Base-by-base conservation (phyloP, 2,888 invertebrate genomes). In the Tenthredo scrophulariae region DNA sequence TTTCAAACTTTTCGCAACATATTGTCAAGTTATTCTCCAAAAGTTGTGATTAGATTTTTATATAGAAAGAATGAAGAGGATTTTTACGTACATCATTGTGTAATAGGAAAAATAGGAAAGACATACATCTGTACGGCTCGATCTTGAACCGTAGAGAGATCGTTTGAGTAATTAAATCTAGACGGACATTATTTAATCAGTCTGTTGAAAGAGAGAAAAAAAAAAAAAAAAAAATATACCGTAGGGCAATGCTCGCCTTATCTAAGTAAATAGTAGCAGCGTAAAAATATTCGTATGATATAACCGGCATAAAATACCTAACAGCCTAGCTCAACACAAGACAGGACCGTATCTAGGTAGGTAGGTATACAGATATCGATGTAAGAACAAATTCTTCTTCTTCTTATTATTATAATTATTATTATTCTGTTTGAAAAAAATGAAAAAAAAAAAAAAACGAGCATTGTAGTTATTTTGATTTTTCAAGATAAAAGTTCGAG, bases 231-330 rank as follows among this genome's bases (percentile, higher is more conserved):
- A 46, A 15, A 70, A 62, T 10, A 62, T 10, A 62, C 37, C 58
- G 58, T 77, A 26, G 77, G 67, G 46, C 84, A 74, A 79, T 67
- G 84, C 67, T 79, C 77, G 65, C 77, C 77, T 84, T 84, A 84
- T 84, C 84, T 84, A 50, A 84, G 84, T 67, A 84, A 75, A 84
- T 79, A 84, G 84, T 77, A 37, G 50, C 26, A 29, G 84, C 65
- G 79, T 46, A 67, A 84, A 79, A 84, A 74, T 29, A 22, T 29
- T 29, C 84, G 15, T 46, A 29, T 33, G 72, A 40, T 26, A 65
- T 33, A 22, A 15, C 33, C 26, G 18, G 67, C 33, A 33, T 33
- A 6, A 54, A 33, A n/a, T 54, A n/a, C 7, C 7, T 2, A 6
- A 37, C 33, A 62, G 37, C 9, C 22, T 43, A 54, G 7, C 18